Evolutionary conservation across 2,113 vertebrate species (phyloP).

Genomic region (Lamprologus ornatipinnis): DNA sequence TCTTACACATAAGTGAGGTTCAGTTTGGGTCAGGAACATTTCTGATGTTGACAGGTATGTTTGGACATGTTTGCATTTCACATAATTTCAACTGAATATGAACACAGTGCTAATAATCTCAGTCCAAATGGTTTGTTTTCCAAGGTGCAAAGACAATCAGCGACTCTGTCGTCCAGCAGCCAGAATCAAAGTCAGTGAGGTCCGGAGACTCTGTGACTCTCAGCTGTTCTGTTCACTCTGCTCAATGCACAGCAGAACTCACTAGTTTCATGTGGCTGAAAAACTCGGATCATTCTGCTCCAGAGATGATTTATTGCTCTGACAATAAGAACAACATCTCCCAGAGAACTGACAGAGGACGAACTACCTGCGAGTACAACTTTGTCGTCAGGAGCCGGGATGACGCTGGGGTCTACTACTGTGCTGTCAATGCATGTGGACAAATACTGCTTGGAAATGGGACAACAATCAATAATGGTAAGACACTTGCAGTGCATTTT

Average conservation of each 20-base stretch:
- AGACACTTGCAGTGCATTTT: no score
- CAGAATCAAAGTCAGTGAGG: neutral
- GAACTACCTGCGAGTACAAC: fast-evolving
- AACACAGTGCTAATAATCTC: fast-evolving
- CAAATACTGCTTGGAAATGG: no score
- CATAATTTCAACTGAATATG: fast-evolving
- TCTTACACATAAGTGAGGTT: neutral
- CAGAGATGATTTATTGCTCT: neutral
- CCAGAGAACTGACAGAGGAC: neutral
- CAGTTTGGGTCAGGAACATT: neutral
- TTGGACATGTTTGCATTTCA: neutral
- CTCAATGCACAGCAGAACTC: conserved; percentile 1
- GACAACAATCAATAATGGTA: fast-evolving
- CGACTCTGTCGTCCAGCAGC: neutral
- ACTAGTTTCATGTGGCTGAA: conserved; percentile 17
- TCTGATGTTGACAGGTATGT: neutral
- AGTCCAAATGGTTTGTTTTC: neutral
- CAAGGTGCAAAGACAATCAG: neutral
- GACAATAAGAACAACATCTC: no score
- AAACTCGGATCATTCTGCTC: neutral
- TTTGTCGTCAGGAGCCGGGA: no score
- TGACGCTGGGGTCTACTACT: no score
- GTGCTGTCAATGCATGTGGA: no score
- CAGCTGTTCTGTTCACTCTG: conserved; percentile 14
- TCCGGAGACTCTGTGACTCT: conserved; percentile 14